These are phyloP conservation scores for Philypnodon macrostomus DNA, from an alignment of 2,797 vertebrate genomes.

Conservation along the genomic window DNA sequence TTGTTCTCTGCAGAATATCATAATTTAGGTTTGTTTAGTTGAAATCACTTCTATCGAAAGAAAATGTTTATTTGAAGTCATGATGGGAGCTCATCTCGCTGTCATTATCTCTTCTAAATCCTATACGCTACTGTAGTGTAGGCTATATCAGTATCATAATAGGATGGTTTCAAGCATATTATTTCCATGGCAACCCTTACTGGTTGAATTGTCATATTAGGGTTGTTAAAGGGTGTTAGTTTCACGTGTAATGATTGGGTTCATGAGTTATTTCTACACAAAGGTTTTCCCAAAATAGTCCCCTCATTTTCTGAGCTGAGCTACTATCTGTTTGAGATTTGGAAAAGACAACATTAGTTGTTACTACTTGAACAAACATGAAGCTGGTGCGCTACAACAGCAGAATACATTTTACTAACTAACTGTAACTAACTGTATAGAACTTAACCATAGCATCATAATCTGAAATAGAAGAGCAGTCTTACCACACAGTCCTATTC, in stretches of 20 bases:
- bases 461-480: neutral
- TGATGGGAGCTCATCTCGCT: too few relatives aligned
- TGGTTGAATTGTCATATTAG: neutral
- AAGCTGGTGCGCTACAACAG: too few relatives aligned
- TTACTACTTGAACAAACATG: too few relatives aligned
- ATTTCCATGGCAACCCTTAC: neutral
- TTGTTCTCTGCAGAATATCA: too few relatives aligned
- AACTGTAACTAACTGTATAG: too few relatives aligned
- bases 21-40: too few relatives aligned
- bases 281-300: conserved; percentile 8
- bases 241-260: neutral
- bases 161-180: neutral
- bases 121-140: conserved; percentile 1
- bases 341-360: too few relatives aligned
- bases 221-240: neutral
- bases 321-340: conserved; percentile 19
- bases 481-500: neutral
- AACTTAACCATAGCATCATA: neutral
- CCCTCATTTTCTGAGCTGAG: conserved; percentile 1
- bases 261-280: neutral
- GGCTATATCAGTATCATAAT: neutral
- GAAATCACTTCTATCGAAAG: too few relatives aligned
- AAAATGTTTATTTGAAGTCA: too few relatives aligned
- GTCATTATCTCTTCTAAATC: too few relatives aligned
- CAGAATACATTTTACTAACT: too few relatives aligned